These are phyloP conservation scores for Lepidurus couesii DNA, from an alignment of 1,140 invertebrate genomes.

Conservation along the genomic window DNA sequence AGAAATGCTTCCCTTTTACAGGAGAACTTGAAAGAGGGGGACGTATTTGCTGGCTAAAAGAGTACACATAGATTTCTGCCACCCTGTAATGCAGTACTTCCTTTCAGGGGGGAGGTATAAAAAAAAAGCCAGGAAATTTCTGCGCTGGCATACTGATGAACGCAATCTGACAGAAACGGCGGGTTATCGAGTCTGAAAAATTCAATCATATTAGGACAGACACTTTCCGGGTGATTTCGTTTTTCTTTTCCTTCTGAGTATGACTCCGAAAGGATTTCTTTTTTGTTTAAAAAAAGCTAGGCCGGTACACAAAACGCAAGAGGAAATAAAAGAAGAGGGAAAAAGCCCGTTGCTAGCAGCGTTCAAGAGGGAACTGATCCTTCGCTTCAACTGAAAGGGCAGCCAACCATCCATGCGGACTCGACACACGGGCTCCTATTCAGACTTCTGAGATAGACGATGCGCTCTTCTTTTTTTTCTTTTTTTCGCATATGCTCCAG, in stretches of 20 bases:
- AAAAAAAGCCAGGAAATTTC: too few relatives aligned
- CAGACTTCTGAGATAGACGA: conserved; percentile 1
- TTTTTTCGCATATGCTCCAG: neutral
- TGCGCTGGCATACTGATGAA: too few relatives aligned
- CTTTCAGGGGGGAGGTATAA: too few relatives aligned
- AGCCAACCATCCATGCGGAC: conserved; percentile 5
- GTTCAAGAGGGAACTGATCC: neutral
- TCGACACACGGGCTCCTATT: neutral
- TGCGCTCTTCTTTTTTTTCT: neutral
- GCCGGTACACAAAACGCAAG: neutral
- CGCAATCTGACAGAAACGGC: too few relatives aligned
- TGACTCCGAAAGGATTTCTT: neutral
- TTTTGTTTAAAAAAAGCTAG: neutral
- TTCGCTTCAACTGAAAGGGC: conserved; percentile 9
- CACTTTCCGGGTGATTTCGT: conserved; percentile 11
- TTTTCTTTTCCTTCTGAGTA: neutral
- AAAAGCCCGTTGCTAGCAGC: neutral
- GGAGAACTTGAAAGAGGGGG: too few relatives aligned
- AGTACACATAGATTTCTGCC: too few relatives aligned
- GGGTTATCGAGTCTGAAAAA: neutral
- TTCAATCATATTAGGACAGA: neutral
- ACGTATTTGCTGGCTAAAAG: too few relatives aligned
- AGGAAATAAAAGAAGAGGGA: neutral
- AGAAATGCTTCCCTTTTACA: too few relatives aligned
- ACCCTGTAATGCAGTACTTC: too few relatives aligned